Evolutionary conservation across 2,888 invertebrate genomes (phyloP).

Genomic region (Oscheius sp.): DNA sequence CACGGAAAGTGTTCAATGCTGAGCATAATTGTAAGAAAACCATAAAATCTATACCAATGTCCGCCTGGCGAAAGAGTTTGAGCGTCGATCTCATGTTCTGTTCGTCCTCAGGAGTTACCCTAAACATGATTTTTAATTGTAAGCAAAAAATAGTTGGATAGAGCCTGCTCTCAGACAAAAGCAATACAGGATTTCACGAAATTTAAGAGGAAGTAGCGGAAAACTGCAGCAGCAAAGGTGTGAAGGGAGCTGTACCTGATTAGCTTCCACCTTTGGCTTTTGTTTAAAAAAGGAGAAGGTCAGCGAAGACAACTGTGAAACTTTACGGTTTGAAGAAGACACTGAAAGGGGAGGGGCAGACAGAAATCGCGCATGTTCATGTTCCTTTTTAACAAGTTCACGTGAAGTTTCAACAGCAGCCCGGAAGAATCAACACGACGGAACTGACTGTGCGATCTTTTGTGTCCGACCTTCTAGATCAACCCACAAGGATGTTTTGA

Average conservation of each 20-base stretch:
- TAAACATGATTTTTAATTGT: not conserved
- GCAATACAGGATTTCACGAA: not conserved
- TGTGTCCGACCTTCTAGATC: not conserved
- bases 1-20: conserved; percentile 10
- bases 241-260: not conserved
- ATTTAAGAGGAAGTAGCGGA: too few relatives aligned
- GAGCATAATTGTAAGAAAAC: not conserved
- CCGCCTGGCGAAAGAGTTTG: conserved; percentile 6
- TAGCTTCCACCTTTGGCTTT: conserved; percentile 2
- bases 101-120: conserved; percentile 14
- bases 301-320: conserved; percentile 15
- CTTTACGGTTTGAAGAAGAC: conserved; percentile 18
- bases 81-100: conserved; percentile 9
- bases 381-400: too few relatives aligned
- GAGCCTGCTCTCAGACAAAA: not conserved
- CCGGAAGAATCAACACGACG: not conserved
- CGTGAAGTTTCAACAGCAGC: too few relatives aligned
- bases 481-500: too few relatives aligned
- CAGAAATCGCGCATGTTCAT: conserved; percentile 1
- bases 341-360: conserved; percentile 27
- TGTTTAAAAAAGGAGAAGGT: conserved; percentile 18
- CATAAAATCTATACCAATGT: not conserved
- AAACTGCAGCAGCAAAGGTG: too few relatives aligned
- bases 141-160: not conserved
- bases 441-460: not conserved